A percentile compares a stretch with the other conserved stretches of the same genome.
These are phyloP conservation scores for Sarotherodon lohbergeri DNA, from an alignment of 2,113 vertebrate species.

Conservation along the genomic window DNA sequence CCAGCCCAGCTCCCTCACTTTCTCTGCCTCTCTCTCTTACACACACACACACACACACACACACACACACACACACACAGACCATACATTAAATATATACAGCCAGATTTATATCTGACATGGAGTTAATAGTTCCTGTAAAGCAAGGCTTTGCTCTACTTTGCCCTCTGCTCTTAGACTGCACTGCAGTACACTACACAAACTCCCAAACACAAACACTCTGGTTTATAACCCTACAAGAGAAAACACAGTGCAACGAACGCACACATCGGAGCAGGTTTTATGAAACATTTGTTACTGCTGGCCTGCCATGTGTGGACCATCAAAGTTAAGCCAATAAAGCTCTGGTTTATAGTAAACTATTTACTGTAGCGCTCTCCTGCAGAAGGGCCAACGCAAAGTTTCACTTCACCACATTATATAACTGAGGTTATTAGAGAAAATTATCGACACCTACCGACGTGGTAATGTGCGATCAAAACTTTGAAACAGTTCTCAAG, in stretches of 20 bases:
- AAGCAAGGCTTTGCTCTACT: not conserved
- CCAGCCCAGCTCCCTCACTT: not conserved
- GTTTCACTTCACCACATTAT: conserved; percentile 9
- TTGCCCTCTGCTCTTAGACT: not conserved
- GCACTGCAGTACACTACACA: not conserved
- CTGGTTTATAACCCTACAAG: conserved; percentile 8
- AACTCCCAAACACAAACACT: not conserved
- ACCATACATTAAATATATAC: not conserved
- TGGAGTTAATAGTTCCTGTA: not conserved
- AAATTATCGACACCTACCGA: conserved; percentile 36
- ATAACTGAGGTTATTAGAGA: conserved; percentile 19
- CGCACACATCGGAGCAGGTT: conserved; percentile 22
- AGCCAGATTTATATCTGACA: not conserved
- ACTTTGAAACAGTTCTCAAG: conserved; percentile 2
- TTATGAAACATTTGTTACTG: conserved; percentile 42
- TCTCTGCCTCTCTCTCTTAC: not conserved
- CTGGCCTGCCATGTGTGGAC: conserved; percentile 33
- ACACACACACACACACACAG: not conserved
- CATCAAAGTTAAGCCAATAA: conserved; percentile 51
- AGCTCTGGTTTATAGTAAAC: conserved; percentile 28
- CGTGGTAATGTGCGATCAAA: not conserved
- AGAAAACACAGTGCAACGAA: conserved; percentile 9
- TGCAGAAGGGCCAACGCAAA: not conserved
- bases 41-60: not conserved
- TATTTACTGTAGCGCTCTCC: conserved; percentile 8